phyloP scores from a whole-genome alignment of 2,113 vertebrate species.

The Nipponia nippon region DNA sequence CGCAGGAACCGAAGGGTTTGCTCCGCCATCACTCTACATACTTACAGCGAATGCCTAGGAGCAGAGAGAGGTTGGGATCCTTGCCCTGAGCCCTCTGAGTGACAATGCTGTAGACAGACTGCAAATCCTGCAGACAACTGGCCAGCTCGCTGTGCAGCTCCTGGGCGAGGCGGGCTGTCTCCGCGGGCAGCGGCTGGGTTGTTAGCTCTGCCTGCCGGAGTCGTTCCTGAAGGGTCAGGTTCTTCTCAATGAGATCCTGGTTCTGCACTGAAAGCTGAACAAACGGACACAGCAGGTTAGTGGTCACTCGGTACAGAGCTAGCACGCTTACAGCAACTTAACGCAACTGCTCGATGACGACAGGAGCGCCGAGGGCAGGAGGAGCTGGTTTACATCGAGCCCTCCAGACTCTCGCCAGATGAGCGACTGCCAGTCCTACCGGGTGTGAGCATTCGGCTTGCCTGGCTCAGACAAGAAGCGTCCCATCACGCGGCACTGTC shows the following conservation, averaged over 20 bases:
- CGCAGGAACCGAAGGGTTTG: not conserved
- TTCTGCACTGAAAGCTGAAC: conserved; percentile 89
- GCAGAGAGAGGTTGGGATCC: conserved; percentile 93
- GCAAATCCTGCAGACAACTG: conserved; percentile 87
- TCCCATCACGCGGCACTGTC: fast-evolving
- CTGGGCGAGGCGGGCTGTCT: conserved; percentile 67
- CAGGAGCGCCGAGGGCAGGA: not conserved
- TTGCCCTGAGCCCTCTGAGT: conserved; percentile 91
- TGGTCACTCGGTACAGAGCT: not conserved
- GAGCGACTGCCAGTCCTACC: not conserved
- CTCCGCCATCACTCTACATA: not conserved
- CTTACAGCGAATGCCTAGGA: conserved; percentile 92
- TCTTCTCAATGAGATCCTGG: conserved; percentile 94
- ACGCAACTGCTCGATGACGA: fast-evolving
- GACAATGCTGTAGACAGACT: conserved; percentile 91
- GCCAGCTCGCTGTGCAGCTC: conserved; percentile 84
- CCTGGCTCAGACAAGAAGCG: not conserved
- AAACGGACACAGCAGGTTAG: not conserved
- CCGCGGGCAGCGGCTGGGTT: conserved; percentile 61
- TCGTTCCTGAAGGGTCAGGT: conserved; percentile 88
- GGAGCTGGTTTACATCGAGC: not conserved
- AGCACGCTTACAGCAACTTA: not conserved
- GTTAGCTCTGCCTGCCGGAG: conserved; percentile 73
- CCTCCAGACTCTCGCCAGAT: not conserved
- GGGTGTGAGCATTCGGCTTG: not conserved